These are phyloP conservation scores for Drosophila nannoptera DNA, from an alignment of 1,140 invertebrate species.

Conservation along the genomic window DNA sequence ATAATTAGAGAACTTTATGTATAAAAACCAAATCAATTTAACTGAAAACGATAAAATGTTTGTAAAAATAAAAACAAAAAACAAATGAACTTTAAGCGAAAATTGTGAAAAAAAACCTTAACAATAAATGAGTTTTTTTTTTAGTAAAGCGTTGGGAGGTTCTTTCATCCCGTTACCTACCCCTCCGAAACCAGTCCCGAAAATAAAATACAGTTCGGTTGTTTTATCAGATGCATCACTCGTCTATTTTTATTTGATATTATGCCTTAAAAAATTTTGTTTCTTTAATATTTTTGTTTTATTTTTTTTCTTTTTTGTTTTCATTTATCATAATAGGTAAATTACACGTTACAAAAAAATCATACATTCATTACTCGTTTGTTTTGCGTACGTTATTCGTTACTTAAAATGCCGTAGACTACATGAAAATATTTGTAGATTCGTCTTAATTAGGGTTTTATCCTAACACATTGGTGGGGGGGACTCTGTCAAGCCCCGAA, in stretches of 20 bases:
- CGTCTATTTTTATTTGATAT: conserved; percentile 72
- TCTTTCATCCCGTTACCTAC: no score
- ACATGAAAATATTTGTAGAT: conserved; percentile 63
- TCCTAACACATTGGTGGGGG: conserved; percentile 61
- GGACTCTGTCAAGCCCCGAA: conserved; percentile 8
- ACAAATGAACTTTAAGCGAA: conserved; percentile 34
- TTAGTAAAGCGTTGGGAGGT: no score
- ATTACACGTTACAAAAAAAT: conserved; percentile 58
- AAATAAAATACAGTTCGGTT: background rate
- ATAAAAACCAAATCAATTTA: conserved; percentile 41
- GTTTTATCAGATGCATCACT: conserved; percentile 66
- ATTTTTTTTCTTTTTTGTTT: conserved; percentile 27
- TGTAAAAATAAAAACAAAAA: conserved; percentile 40
- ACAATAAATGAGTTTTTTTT: conserved; percentile 53
- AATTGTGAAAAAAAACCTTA: conserved; percentile 62
- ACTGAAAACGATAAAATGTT: conserved; percentile 55
- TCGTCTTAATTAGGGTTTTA: conserved; percentile 63
- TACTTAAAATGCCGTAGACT: conserved; percentile 72
- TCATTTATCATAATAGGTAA: conserved; percentile 47
- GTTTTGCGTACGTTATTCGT: conserved; percentile 16
- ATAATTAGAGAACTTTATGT: conserved; percentile 64
- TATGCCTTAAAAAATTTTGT: conserved; percentile 64
- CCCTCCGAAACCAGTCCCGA: no score
- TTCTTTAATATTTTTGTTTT: conserved; percentile 62
- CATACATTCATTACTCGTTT: conserved; percentile 36